Percentiles rank a stretch among this genome's conserved stretches.
phyloP scores from a whole-genome alignment of 2,797 vertebrate species.

The Onychomys arenicola region DNA sequence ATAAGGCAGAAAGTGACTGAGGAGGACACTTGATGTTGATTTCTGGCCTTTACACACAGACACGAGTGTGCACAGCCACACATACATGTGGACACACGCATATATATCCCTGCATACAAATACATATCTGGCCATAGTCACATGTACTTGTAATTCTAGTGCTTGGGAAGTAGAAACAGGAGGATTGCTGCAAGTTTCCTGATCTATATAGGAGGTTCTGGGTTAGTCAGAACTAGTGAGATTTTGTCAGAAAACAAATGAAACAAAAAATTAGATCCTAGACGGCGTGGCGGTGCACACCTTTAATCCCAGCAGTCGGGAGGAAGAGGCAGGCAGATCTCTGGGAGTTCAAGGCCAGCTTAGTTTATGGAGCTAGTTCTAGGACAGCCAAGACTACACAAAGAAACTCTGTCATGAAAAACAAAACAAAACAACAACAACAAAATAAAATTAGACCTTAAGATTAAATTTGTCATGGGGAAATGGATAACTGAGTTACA shows the following conservation, averaged over 20 bases:
- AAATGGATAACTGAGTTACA: not conserved
- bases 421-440: not conserved
- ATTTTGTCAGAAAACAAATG: not conserved
- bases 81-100: not conserved
- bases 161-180: not conserved
- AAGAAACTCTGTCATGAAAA: not conserved
- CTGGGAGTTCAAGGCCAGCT: not conserved
- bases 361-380: not conserved
- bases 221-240: not conserved
- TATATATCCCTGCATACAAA: not conserved
- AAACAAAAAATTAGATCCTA: constrained; percentile 25
- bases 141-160: not conserved
- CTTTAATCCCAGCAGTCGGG: not conserved
- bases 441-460: constrained; percentile 46
- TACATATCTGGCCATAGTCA: not conserved
- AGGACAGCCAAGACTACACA: not conserved
- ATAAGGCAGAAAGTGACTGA: too few relatives aligned
- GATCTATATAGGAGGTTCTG: not conserved
- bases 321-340: not conserved
- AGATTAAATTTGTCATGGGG: constrained; percentile 31
- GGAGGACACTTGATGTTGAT: not conserved
- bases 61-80: not conserved
- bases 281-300: not conserved
- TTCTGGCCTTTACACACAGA: not conserved
- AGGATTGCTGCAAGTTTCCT: not conserved